Evolutionary conservation across 2,888 invertebrate species (phyloP).

Genomic region (Pseudococcus jackbeardsleyi): DNA sequence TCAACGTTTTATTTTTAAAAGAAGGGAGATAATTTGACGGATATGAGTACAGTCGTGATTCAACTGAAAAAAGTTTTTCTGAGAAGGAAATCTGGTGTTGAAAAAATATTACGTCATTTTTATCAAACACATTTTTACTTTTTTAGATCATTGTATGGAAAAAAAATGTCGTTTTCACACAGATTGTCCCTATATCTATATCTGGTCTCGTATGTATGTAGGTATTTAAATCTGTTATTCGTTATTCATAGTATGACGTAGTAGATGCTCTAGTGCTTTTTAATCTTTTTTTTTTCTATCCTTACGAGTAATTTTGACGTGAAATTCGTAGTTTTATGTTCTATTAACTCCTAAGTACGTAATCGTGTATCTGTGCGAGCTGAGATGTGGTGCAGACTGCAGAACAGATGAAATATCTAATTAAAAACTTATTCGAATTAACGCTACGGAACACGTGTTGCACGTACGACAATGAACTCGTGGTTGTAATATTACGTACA

Average conservation of each 20-base stretch:
- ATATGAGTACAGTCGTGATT: too few species aligned
- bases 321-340: constrained; percentile 9
- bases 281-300: background rate
- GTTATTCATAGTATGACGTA: background rate
- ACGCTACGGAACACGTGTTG: constrained; percentile 31
- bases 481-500: background rate
- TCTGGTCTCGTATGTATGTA: background rate
- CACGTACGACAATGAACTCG: background rate
- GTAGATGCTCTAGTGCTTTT: background rate
- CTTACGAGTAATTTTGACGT: background rate
- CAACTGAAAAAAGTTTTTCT: too few species aligned
- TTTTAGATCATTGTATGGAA: too few species aligned
- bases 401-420: constrained; percentile 27
- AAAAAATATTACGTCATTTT: background rate
- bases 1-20: too few species aligned
- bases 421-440: constrained; percentile 25
- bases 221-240: background rate
- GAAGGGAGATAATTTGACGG: too few species aligned
- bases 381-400: background rate
- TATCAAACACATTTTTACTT: background rate
- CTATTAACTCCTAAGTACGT: constrained; percentile 17
- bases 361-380: background rate
- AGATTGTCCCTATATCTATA: background rate
- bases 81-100: too few species aligned
- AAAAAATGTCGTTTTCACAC: background rate